Conservation (phyloP, 2,797 vertebrate genomes). For the Siniperca undulata region DNA sequence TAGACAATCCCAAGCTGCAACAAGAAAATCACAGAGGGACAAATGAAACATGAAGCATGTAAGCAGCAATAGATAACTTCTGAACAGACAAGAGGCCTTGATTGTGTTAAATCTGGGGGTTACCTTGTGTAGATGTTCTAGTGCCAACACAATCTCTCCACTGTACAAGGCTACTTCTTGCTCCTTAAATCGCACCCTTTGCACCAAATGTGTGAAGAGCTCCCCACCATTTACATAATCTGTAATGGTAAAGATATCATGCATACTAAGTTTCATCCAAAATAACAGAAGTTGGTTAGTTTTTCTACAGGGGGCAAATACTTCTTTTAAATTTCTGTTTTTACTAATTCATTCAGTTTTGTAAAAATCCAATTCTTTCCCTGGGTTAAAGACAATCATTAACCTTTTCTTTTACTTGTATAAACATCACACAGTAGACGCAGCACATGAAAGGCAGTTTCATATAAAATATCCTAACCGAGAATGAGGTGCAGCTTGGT, state of each 20-base stretch:
- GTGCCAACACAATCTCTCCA: constrained; percentile 95
- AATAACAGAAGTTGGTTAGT: background rate
- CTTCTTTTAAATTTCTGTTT: background rate
- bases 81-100: background rate
- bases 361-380: background rate
- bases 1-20: constrained; percentile 97
- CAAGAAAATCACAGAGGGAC: constrained; percentile 29
- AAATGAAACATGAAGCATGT: background rate
- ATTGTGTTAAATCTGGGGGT: constrained; percentile 43
- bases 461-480: constrained; percentile 80
- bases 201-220: constrained; percentile 98
- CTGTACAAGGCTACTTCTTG: constrained; percentile 95
- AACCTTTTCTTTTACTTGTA: constrained; percentile 24
- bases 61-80: background rate
- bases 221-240: constrained; percentile 99
- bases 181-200: constrained; percentile 96
- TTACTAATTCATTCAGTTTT: background rate
- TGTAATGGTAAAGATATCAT: constrained; percentile 63
- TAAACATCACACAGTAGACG: constrained; percentile 11
- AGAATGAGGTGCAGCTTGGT: constrained; percentile 99
- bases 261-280: constrained; percentile 7
- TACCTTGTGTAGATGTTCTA: constrained; percentile 98
- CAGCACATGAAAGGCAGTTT: background rate
- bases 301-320: background rate
- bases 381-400: constrained; percentile 19